Evolutionary conservation across 2,888 invertebrate genomes (phyloP), one percentile per base, ranked within the genome.

Genomic region (Archaeoteleia sp.): DNA sequence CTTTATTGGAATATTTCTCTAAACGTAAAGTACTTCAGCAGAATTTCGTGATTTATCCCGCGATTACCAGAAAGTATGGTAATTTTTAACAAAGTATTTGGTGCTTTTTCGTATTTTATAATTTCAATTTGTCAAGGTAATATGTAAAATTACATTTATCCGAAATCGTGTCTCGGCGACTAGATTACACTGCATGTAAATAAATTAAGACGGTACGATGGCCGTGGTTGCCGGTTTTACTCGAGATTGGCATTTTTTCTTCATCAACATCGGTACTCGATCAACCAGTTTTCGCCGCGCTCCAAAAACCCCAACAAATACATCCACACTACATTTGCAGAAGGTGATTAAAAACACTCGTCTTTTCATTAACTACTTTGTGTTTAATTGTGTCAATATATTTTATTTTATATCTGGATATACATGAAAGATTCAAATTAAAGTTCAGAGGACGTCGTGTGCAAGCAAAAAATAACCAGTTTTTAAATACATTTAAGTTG

Each of bases 291-390:
- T 66, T 65, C 67, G 70, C 72, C 54, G 49, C 77, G 73, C 72
- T 76, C 74, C 74, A 69, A 76, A 75, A 75, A 75, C 67, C 73
- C 65, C 58, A 53, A 30, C 67, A 49, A 58, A 51, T 48, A 34
- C 39, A 29, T 37, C 13, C 42, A 30, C 39, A 23, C 29, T 51
- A 42, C 46, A 30, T 32, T 8, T 20, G n/a, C 25, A 6, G 23
- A 35, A 35, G 34, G 45, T 14, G 3, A 4, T 23, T 23, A 29
- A 29, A 2, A 9, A 29, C 29, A 29, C 29, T 29, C 29, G 29
- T 29, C 9, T 29, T 29, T 9, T 29, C 29, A 29, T 2, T 9
- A 7, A 9, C 5, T 29, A 7, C 4, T 23, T 23, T 23, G 3
- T 23, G 3, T 23, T 23, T 23, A 23, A 23, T 23, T 23, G 7